Evolutionary conservation across 2,888 invertebrate species (phyloP), one percentile per base, ranked within the genome.

Genomic region (Drosophila longiperda): DNA sequence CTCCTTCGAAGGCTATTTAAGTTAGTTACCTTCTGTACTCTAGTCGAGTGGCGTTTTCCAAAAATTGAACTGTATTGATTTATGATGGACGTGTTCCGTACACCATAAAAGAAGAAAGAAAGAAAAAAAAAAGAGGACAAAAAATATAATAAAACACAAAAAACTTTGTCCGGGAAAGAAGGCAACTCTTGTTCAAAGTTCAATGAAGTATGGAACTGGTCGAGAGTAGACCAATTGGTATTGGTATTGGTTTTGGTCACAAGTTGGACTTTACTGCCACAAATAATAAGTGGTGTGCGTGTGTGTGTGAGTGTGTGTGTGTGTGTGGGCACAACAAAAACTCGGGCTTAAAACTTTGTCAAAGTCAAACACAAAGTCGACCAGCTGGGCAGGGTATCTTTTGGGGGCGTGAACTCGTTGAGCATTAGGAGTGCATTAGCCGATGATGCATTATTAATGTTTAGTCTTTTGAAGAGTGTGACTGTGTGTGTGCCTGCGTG

Each of bases 51-150:
- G 40, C 34, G 49, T 4, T 45, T 20, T 45, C 26, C 68, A 80
- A 75, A 80, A 85, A 86, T 82, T 81, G 74, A 88, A 82, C 83
- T 78, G 74, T 88, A 87, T 87, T 87, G 88, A 87, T 88, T 88
- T 88, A 86, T 87, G 88, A 78, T 53, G 62, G 71, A 83, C 80
- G 80, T 83, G 78, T 72, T 48, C 20, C 36, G 32, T 32, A 55
- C 65, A 48, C 50, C 20, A 45, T 38, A 38, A 38, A 38, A 38
- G 8, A 8, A 15, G 12, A 3, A 7, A 8, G 4, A 8, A 5
- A 7, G n/a, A 20, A n/a, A 42, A 3, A 1, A 23, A 15, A 23
- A 45, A 45, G 3, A 45, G 15, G 29, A 29, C 29, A 23, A 23
- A 15, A 20, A 45, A 45, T 7, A 45, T 8, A 23, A 45, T 29